phyloP scores from a whole-genome alignment of 2,888 invertebrate species.

The Zonitis immaculata region DNA sequence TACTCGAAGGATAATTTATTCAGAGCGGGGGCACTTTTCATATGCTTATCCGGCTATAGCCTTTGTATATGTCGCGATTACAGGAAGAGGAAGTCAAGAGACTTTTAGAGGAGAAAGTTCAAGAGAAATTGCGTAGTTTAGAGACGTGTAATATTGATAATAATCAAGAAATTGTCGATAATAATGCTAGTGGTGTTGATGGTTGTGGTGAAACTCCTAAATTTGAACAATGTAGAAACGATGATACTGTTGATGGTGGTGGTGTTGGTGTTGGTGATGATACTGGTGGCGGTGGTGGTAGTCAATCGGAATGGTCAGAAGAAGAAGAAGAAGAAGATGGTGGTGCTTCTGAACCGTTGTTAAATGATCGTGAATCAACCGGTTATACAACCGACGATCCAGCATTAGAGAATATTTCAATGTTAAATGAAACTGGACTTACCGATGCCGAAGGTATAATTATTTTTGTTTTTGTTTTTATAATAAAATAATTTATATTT shows the following conservation, averaged over 20 bases:
- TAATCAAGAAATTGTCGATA: slow-evolving; percentile 38
- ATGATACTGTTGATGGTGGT: background rate
- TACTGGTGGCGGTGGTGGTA: slow-evolving; percentile 51
- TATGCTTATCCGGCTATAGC: too few species aligned
- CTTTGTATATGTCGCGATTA: slow-evolving; percentile 18
- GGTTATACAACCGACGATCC: slow-evolving; percentile 87
- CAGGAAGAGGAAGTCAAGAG: slow-evolving; percentile 52
- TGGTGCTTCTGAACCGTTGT: slow-evolving; percentile 58
- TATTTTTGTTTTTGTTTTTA: background rate
- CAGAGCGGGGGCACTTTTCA: too few species aligned
- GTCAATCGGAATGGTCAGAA: slow-evolving; percentile 86
- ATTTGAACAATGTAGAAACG: background rate
- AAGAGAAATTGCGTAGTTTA: slow-evolving; percentile 43
- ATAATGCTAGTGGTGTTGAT: background rate
- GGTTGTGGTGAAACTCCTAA: background rate
- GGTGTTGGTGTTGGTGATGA: background rate
- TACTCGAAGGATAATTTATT: too few species aligned
- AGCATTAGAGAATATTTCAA: slow-evolving; percentile 77
- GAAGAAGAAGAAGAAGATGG: slow-evolving; percentile 62
- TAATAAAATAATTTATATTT: too few species aligned
- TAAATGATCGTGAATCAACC: slow-evolving; percentile 60
- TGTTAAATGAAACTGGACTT: slow-evolving; percentile 79
- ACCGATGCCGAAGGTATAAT: slow-evolving; percentile 73
- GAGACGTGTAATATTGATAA: slow-evolving; percentile 29
- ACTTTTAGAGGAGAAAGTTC: slow-evolving; percentile 49